Evolutionary conservation across 2,113 vertebrate genomes (phyloP).

Genomic region (Dromiciops gliroides): DNA sequence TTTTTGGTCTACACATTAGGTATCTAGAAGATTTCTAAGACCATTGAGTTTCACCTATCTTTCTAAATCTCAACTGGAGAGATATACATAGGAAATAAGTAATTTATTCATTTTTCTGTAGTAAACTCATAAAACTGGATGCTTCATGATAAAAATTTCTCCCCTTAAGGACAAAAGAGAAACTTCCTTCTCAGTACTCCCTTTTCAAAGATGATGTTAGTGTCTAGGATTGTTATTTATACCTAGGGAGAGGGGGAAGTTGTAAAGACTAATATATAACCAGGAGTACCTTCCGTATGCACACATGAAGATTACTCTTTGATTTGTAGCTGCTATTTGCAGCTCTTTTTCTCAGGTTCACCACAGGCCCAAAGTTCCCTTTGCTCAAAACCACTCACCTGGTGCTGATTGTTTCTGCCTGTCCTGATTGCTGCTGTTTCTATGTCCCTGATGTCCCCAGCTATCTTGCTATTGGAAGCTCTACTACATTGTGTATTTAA

Average conservation of each 20-base stretch:
- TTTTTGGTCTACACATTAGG: conserved; percentile 37
- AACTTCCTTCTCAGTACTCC: neutral
- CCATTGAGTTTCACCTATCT: conserved; percentile 39
- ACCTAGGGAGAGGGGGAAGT: neutral
- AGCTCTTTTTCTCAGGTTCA: conserved; percentile 15
- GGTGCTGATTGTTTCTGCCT: neutral
- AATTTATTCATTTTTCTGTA: conserved; percentile 17
- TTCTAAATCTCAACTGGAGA: conserved; percentile 16
- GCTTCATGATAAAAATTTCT: neutral
- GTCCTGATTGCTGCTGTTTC: neutral
- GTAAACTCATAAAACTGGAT: neutral
- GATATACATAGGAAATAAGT: neutral
- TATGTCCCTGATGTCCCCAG: neutral
- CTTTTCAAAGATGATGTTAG: conserved; percentile 3
- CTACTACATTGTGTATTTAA: neutral
- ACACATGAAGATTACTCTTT: conserved; percentile 50
- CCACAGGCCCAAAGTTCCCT: neutral
- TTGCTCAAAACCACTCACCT: neutral
- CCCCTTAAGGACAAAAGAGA: neutral
- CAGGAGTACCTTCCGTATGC: neutral
- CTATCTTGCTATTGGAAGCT: neutral
- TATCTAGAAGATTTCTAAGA: conserved; percentile 32
- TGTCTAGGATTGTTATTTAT: conserved; percentile 39
- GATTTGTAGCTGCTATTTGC: conserved; percentile 61
- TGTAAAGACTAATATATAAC: conserved; percentile 23